These are phyloP conservation scores for Drosophila setosimentum DNA, from an alignment of 2,888 invertebrate genomes.

Conservation along the genomic window DNA sequence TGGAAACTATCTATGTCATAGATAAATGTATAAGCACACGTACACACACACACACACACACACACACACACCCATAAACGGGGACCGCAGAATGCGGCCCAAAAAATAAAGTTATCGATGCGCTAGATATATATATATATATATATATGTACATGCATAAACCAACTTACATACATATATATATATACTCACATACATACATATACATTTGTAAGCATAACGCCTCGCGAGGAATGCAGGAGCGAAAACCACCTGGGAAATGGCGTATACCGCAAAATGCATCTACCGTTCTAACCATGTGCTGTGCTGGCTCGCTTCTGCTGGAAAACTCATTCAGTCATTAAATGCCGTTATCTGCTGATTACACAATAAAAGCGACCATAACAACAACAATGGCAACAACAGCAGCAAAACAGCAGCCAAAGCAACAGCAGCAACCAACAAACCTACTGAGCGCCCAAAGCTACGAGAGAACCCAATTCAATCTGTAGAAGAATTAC, in stretches of 20 bases:
- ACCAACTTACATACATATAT: neutral
- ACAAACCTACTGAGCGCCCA: conserved; percentile 71
- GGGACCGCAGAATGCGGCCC: conserved; percentile 52
- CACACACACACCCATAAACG: conserved; percentile 45
- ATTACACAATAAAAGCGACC: conserved; percentile 83
- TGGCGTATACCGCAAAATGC: conserved; percentile 55
- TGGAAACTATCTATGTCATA: conserved; percentile 31
- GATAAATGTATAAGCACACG: conserved; percentile 20
- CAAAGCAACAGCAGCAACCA: conserved; percentile 9
- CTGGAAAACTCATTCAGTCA: conserved; percentile 82
- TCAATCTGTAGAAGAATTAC: conserved; percentile 69
- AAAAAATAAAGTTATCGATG: conserved; percentile 77
- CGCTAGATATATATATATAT: conserved; percentile 8
- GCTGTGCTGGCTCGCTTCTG: conserved; percentile 21
- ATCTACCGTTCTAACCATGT: conserved; percentile 41
- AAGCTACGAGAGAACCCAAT: conserved; percentile 69
- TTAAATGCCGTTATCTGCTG: conserved; percentile 84
- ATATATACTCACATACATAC: neutral
- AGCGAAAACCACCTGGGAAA: conserved; percentile 40
- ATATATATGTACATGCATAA: neutral
- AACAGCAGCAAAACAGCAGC: conserved; percentile 15
- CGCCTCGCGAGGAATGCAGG: conserved; percentile 69
- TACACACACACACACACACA: conserved; percentile 13
- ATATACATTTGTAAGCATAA: conserved; percentile 43
- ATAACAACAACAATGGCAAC: conserved; percentile 48